A percentile compares a stretch with the other conserved stretches of the same genome.
These are phyloP conservation scores for Tenebrio molitor DNA, from an alignment of 1,140 invertebrate species.

Conservation along the genomic window DNA sequence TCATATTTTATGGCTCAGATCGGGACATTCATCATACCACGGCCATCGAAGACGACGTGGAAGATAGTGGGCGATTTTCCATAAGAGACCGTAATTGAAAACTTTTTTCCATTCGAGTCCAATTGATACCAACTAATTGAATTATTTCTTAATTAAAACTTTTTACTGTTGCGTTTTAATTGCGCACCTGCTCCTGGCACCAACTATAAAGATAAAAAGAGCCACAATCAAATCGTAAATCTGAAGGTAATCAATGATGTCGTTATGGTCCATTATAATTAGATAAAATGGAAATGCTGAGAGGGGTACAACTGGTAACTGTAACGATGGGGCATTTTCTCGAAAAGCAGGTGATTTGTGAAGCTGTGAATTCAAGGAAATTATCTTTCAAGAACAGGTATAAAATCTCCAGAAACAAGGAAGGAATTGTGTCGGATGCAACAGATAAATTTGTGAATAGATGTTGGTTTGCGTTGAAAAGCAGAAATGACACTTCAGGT, in stretches of 20 bases:
- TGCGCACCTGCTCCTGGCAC: constrained; percentile 5
- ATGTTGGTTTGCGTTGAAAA: too few species aligned
- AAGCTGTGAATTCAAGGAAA: constrained; percentile 9
- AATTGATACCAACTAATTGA: constrained; percentile 32
- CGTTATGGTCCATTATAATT: constrained; percentile 30
- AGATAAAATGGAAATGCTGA: constrained; percentile 21
- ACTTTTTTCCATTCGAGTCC: constrained; percentile 7
- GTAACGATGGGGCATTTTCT: constrained; percentile 14
- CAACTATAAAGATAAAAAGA: constrained; percentile 19
- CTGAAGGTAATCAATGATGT: constrained; percentile 28
- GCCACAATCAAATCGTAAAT: constrained; percentile 33
- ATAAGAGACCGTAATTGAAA: constrained; percentile 20
- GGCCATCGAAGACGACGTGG: constrained; percentile 13
- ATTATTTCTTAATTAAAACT: constrained; percentile 31
- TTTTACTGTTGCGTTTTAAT: constrained; percentile 20
- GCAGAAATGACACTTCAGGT: too few species aligned
- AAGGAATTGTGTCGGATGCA: constrained; percentile 5
- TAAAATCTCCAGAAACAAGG: background rate
- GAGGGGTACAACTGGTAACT: constrained; percentile 8
- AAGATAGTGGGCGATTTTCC: constrained; percentile 37
- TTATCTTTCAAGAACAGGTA: constrained; percentile 12
- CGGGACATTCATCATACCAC: constrained; percentile 24
- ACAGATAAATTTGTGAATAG: background rate
- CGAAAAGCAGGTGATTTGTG: constrained; percentile 17
- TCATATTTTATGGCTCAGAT: constrained; percentile 38